These are phyloP conservation scores for Myrmophylax atrothorax DNA, from an alignment of 2,113 vertebrate genomes.

Conservation along the genomic window DNA sequence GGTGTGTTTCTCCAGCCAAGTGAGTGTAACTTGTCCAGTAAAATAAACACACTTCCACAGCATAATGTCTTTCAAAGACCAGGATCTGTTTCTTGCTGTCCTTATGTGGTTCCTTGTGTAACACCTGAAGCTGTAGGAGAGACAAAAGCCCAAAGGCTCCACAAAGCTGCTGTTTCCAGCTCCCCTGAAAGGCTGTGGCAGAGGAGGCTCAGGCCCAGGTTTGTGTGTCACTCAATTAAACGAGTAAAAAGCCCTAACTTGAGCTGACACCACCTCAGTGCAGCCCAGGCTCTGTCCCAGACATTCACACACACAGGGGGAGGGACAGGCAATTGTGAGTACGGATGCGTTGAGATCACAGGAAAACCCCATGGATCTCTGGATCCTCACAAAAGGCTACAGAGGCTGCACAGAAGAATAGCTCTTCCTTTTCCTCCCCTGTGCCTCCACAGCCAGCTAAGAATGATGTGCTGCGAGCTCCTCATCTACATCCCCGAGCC, in stretches of 20 bases:
- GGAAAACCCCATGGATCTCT: not conserved
- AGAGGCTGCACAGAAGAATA: slow-evolving; percentile 33
- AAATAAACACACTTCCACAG: not conserved
- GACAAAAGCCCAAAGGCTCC: not conserved
- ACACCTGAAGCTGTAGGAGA: not conserved
- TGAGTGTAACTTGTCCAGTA: not conserved
- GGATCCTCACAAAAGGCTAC: slow-evolving; percentile 35
- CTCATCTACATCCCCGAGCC: not conserved
- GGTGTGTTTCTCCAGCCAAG: not conserved
- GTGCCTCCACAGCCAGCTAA: not conserved
- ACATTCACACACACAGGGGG: not conserved
- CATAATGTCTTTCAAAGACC: not conserved
- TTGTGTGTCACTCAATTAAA: not conserved
- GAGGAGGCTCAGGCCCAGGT: not conserved
- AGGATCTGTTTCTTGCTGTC: not conserved
- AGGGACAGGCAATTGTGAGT: not conserved
- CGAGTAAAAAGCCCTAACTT: not conserved
- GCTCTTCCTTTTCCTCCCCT: slow-evolving; percentile 25
- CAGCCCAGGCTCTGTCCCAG: not conserved
- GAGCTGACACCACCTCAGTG: not conserved
- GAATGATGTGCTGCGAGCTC: not conserved
- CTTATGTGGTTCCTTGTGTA: not conserved
- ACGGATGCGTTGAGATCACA: not conserved
- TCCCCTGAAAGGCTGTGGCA: not conserved
- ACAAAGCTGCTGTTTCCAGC: not conserved